Evolutionary conservation across 2,888 invertebrate genomes (phyloP).

Genomic region (Spatulosminthurus flaviceps): DNA sequence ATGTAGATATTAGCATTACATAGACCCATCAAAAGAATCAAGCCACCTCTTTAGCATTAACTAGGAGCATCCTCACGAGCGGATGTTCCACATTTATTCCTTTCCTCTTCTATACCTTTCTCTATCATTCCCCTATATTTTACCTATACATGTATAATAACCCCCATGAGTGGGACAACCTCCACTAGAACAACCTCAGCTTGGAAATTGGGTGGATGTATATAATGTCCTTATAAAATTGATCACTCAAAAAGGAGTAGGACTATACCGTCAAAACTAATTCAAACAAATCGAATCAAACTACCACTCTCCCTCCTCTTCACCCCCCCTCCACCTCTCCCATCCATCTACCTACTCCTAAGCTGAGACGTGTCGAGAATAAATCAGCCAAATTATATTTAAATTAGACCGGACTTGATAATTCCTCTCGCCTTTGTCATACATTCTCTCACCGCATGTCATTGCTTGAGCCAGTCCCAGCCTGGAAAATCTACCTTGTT

Average conservation of each 20-base stretch:
- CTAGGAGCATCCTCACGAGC: constrained; percentile 27
- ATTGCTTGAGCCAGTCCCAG: too few relatives aligned
- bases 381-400: constrained; percentile 29
- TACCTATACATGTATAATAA: not conserved
- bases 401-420: constrained; percentile 18
- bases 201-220: too few relatives aligned
- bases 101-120: not conserved
- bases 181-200: too few relatives aligned
- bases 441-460: not conserved
- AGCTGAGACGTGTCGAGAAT: not conserved
- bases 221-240: too few relatives aligned
- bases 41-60: constrained; percentile 34
- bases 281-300: constrained; percentile 37
- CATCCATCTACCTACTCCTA: not conserved
- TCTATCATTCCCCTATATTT: not conserved
- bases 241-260: too few relatives aligned
- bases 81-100: constrained; percentile 15
- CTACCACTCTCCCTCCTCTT: not conserved
- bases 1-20: too few relatives aligned
- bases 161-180: not conserved
- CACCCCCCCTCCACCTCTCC: not conserved
- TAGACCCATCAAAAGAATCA: constrained; percentile 10
- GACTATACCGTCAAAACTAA: constrained; percentile 17
- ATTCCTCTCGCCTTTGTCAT: constrained; percentile 11
- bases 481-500: too few relatives aligned